Evolutionary conservation across 2,888 invertebrate species (phyloP).

Genomic region (Dyspetes luteomarginatus): DNA sequence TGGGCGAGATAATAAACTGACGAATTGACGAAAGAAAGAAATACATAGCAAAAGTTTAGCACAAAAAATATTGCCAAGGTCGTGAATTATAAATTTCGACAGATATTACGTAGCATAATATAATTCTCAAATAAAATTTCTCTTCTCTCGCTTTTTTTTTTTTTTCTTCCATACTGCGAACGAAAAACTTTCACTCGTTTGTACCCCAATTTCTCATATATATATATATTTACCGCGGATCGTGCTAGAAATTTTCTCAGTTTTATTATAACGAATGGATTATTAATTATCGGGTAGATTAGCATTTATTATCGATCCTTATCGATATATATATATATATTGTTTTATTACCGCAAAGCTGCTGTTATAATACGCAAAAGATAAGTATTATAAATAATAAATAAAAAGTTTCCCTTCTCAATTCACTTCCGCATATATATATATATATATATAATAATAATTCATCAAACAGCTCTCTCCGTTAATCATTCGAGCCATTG

Average conservation of each 20-base stretch:
- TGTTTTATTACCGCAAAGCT: background rate
- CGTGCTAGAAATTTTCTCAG: constrained; percentile 41
- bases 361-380: background rate
- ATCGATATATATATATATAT: constrained; percentile 34
- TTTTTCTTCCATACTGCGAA: background rate
- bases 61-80: background rate
- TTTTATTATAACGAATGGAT: constrained; percentile 36
- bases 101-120: background rate
- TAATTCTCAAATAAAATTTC: too few relatives aligned
- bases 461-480: constrained; percentile 31
- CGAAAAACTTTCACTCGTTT: constrained; percentile 57
- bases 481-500: constrained; percentile 17
- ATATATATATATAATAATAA: background rate
- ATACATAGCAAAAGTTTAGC: background rate
- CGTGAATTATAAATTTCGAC: background rate
- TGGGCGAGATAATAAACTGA: constrained; percentile 22
- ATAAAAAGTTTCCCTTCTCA: background rate
- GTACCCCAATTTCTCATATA: constrained; percentile 56
- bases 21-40: background rate
- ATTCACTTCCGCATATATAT: too few relatives aligned
- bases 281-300: constrained; percentile 46
- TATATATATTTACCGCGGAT: background rate
- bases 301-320: constrained; percentile 26
- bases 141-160: too few relatives aligned
- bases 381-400: constrained; percentile 12